Evolutionary conservation across 2,113 vertebrate genomes (phyloP), one percentile per base, ranked within the genome.

Genomic region (Taxidea taxus): DNA sequence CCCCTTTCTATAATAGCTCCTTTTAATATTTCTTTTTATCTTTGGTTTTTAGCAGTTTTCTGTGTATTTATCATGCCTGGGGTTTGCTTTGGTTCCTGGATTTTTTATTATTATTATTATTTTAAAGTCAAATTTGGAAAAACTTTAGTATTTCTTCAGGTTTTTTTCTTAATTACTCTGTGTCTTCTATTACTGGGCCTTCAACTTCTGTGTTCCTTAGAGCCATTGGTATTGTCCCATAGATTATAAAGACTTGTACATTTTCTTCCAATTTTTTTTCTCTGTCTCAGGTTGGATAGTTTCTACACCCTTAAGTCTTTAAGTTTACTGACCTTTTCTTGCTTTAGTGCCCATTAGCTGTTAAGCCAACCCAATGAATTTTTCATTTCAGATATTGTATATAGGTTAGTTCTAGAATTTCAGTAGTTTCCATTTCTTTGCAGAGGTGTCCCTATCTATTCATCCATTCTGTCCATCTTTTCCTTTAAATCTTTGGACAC

Each of bases 401-500:
- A 39, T 70, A 29, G 3, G 15, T 75, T 62, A 39, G 44, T 31
- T 87, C 39, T 42, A 77, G 87, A 75, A 68, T 87, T 70, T 80
- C 78, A 84, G 62, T 20, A 62, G 29, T 58, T 89, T 89, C 27
- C 31, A 51, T 95, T 87, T 84, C 27, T 90, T 44, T 75, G 47
- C 75, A 85, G 39, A 58, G 15, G 47, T 81, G 7, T 90, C 27
- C 3, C 12, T 49, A 60, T 74, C 13, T 85, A 27, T 86, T 42
- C 21, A 64, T 64, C 84, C 42, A 49, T 60, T 66, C 47, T 39
- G 4, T 87, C 37, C 49, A 78, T 70, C 16, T 77, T 90, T 95
- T 51, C 34, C 34, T 87, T 87, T 95, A 91, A 87, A 78, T 80
- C 58, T 82, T 58, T n/a, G n/a, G n/a, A n/a, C n/a, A n/a, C n/a